Percentiles rank a stretch among this genome's conserved stretches.
These are phyloP conservation scores for Philonicus albiceps DNA, from an alignment of 2,888 invertebrate genomes.

Conservation along the genomic window DNA sequence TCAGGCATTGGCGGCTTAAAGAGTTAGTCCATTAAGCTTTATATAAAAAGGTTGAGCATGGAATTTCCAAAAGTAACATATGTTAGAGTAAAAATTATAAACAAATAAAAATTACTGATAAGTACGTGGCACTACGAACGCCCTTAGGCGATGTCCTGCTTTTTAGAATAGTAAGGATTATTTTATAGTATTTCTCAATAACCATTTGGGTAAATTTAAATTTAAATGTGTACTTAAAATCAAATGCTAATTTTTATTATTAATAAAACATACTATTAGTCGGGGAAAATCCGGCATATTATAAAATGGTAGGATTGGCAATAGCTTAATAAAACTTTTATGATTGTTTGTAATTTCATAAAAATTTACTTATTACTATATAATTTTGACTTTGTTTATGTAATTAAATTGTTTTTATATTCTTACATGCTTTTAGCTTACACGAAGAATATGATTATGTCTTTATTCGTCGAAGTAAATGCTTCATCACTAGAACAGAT, in stretches of 20 bases:
- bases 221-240: too few relatives aligned
- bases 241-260: too few relatives aligned
- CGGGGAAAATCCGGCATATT: too few relatives aligned
- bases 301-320: too few relatives aligned
- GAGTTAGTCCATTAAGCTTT: neutral
- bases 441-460: neutral
- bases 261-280: too few relatives aligned
- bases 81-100: neutral
- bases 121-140: too few relatives aligned
- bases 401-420: neutral
- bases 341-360: too few relatives aligned
- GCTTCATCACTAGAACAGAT: neutral
- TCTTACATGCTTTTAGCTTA: neutral
- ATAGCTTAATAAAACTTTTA: neutral
- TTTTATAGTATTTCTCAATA: too few relatives aligned
- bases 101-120: neutral
- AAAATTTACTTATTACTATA: neutral
- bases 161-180: too few relatives aligned
- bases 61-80: neutral
- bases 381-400: neutral
- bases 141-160: too few relatives aligned
- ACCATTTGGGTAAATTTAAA: too few relatives aligned
- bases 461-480: neutral
- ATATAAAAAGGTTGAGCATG: neutral
- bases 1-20: neutral